Conservation (phyloP, 1,140 invertebrate species). For the Cryptotermes secundus region DNA sequence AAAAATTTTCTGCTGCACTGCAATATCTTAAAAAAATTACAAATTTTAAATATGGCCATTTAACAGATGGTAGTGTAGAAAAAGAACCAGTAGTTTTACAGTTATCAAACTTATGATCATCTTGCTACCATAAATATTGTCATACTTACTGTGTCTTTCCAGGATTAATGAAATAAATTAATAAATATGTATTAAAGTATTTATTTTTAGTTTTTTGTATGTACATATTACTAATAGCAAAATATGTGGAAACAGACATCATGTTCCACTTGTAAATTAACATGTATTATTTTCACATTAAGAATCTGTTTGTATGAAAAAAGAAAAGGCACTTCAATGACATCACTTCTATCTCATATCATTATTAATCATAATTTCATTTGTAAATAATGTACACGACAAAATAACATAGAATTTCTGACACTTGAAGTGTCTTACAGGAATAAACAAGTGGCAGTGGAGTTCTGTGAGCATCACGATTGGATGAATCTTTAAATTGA, state of each 20-base stretch:
- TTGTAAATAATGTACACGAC: slow-evolving; percentile 5
- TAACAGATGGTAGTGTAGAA: too few species aligned
- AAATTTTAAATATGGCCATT: too few species aligned
- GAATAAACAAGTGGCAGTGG: slow-evolving; percentile 15
- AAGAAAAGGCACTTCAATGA: slow-evolving; percentile 12
- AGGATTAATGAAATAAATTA: too few species aligned
- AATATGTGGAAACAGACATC: neutral
- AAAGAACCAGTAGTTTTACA: too few species aligned
- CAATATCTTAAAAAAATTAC: too few species aligned
- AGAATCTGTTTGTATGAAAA: neutral
- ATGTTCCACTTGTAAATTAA: slow-evolving; percentile 6
- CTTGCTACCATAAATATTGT: too few species aligned
- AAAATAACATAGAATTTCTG: neutral
- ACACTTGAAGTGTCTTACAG: slow-evolving; percentile 8
- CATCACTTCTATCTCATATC: neutral
- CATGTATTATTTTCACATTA: slow-evolving; percentile 8
- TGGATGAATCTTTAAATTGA: neutral
- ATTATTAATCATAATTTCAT: neutral
- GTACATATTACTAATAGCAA: slow-evolving; percentile 12
- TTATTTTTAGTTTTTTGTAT: neutral
- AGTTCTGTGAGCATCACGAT: neutral
- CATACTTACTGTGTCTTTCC: too few species aligned
- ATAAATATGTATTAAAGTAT: neutral
- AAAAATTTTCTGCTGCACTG: too few species aligned
- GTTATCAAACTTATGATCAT: too few species aligned